These are phyloP conservation scores for Plebejus argus DNA, from an alignment of 2,888 invertebrate species.

Conservation along the genomic window DNA sequence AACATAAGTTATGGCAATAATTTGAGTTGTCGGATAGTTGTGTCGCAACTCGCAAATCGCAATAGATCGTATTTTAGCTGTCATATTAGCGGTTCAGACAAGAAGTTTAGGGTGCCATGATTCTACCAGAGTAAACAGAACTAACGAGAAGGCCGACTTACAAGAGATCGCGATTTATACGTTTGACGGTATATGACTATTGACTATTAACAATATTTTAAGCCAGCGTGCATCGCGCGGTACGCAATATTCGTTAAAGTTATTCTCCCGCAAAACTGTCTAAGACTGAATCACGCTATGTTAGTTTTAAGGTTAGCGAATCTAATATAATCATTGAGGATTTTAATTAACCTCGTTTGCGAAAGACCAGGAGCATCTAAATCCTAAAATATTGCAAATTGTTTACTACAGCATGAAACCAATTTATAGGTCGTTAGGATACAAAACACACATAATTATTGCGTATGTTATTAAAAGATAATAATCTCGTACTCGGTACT, in stretches of 20 bases:
- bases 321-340: background rate
- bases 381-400: background rate
- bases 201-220: background rate
- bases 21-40: background rate
- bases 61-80: slow-evolving; percentile 5
- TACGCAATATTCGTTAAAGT: slow-evolving; percentile 12
- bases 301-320: slow-evolving; percentile 17
- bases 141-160: no score
- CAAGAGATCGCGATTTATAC: no score
- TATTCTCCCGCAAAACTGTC: slow-evolving; percentile 4
- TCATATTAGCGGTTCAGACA: background rate
- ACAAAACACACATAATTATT: no score
- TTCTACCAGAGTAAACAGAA: background rate
- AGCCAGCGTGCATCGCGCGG: background rate
- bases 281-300: background rate
- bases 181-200: no score
- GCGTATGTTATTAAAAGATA: no score
- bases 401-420: no score
- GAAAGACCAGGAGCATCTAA: background rate
- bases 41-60: background rate
- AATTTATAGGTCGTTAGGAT: no score
- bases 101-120: background rate
- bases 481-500: no score
- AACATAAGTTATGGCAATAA: background rate
- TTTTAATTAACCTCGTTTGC: background rate